Evolutionary conservation across 2,888 invertebrate genomes (phyloP).

Genomic region (Cynaeus angustus): DNA sequence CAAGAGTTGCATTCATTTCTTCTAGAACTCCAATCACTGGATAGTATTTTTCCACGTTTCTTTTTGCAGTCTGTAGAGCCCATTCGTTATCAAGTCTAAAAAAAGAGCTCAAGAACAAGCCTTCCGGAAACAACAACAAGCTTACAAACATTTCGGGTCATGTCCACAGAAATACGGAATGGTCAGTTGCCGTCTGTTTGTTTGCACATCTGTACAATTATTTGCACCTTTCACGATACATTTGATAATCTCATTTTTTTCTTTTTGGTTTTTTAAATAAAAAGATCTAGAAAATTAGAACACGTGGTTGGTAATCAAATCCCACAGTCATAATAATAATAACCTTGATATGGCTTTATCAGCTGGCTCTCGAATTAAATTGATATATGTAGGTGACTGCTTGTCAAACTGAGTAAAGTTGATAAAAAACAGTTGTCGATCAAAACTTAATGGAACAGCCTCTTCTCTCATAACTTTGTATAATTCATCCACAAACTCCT

Average conservation of each 20-base stretch:
- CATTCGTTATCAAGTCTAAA: conserved; percentile 73
- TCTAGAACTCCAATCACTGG: conserved; percentile 77
- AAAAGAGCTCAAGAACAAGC: background rate
- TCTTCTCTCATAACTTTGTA: conserved; percentile 72
- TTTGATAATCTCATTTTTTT: conserved; percentile 35
- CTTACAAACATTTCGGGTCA: conserved; percentile 75
- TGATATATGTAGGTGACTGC: conserved; percentile 77
- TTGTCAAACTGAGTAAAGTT: conserved; percentile 76
- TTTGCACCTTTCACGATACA: conserved; percentile 55
- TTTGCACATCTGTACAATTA: conserved; percentile 56
- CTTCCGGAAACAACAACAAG: too few relatives aligned
- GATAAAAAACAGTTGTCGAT: conserved; percentile 76
- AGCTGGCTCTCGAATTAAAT: conserved; percentile 76
- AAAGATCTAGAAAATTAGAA: conserved; percentile 36
- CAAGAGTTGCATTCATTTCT: conserved; percentile 74
- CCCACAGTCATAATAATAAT: conserved; percentile 15
- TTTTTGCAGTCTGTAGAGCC: conserved; percentile 75
- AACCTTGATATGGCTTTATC: conserved; percentile 74
- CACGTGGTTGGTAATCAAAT: conserved; percentile 15
- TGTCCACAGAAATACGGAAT: conserved; percentile 80
- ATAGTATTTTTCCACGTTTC: conserved; percentile 75
- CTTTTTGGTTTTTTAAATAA: conserved; percentile 28
- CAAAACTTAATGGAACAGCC: conserved; percentile 77
- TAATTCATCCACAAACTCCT: conserved; percentile 73
- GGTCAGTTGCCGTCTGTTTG: conserved; percentile 64